phyloP scores from a whole-genome alignment of 2,113 vertebrate genomes.

The Madoqua kirkii region DNA sequence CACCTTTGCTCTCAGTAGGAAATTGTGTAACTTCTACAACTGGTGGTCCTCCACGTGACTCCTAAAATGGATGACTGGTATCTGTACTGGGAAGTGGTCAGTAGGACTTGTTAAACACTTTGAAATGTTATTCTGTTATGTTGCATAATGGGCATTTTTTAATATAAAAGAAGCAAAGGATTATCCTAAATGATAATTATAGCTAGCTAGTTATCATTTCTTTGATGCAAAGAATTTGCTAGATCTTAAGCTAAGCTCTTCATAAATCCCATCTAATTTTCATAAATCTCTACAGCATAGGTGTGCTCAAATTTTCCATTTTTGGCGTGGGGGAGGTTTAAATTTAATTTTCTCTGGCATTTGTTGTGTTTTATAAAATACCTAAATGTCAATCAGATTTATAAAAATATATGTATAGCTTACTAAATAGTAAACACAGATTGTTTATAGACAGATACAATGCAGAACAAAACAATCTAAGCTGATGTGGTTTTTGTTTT shows the following conservation, averaged over 20 bases:
- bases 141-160: not conserved
- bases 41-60: not conserved
- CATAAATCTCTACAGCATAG: not conserved
- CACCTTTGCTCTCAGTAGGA: not conserved
- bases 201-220: not conserved
- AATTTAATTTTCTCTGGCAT: conserved; percentile 81
- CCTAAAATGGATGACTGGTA: not conserved
- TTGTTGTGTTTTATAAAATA: conserved; percentile 82
- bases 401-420: conserved; percentile 77
- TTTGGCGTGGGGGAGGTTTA: not conserved
- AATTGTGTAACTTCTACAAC: not conserved
- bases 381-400: conserved; percentile 77
- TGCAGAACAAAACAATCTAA: conserved; percentile 47
- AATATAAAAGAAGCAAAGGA: not conserved
- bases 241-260: not conserved
- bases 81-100: not conserved
- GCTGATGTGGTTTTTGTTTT: conserved; percentile 59
- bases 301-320: not conserved
- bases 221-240: not conserved
- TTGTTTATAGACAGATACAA: conserved; percentile 61
- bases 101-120: not conserved
- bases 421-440: conserved; percentile 74
- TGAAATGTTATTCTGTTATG: not conserved
- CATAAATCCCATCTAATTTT: not conserved
- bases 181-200: not conserved